Evolutionary conservation across 2,888 invertebrate species (phyloP).

Genomic region (Euplexia lucipara): DNA sequence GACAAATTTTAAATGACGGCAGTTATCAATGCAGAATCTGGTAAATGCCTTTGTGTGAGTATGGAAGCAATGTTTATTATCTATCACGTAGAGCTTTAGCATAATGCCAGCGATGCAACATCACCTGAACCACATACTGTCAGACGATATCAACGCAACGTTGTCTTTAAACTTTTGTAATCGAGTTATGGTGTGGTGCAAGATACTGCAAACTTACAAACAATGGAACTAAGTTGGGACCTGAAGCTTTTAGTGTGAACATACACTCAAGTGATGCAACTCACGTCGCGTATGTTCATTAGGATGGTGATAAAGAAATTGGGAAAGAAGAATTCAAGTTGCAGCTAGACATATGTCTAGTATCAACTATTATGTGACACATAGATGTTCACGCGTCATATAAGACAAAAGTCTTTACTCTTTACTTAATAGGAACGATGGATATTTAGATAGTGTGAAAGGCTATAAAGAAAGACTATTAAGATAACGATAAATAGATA

Average conservation of each 20-base stretch:
- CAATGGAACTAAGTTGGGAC: constrained; percentile 39
- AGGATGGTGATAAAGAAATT: neutral
- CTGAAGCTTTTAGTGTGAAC: constrained; percentile 27
- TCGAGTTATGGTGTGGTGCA: constrained; percentile 63
- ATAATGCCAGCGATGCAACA: constrained; percentile 34
- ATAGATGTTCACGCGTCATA: no score
- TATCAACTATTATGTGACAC: neutral
- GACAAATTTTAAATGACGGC: neutral
- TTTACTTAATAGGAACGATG: no score
- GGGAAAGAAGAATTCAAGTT: neutral
- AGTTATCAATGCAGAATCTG: neutral
- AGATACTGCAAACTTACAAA: constrained; percentile 33
- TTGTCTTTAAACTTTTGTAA: constrained; percentile 67
- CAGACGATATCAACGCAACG: constrained; percentile 61
- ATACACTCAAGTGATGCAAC: constrained; percentile 16
- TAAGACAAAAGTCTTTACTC: no score
- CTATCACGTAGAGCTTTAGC: constrained; percentile 23
- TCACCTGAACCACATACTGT: constrained; percentile 56
- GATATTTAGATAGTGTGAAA: no score
- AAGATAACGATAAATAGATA: no score
- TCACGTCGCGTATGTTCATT: constrained; percentile 15
- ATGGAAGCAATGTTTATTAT: constrained; percentile 1
- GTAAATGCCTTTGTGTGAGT: neutral
- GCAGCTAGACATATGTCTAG: neutral
- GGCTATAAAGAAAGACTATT: no score